Base-by-base conservation (phyloP, 2,888 invertebrate species). In the Eretmocerus hayati region DNA sequence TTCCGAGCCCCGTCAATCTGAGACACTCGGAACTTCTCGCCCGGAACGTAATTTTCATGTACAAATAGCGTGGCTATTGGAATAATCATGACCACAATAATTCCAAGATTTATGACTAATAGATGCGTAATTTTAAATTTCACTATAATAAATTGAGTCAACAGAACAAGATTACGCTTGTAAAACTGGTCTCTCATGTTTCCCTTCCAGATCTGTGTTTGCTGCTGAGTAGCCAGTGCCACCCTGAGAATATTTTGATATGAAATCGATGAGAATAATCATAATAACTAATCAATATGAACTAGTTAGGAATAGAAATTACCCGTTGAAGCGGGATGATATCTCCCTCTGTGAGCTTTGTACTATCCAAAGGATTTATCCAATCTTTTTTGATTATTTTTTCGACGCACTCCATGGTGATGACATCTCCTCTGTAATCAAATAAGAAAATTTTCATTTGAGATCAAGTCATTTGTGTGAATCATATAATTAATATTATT, bases 361-460 rank as follows among this genome's bases (percentile, higher is more conserved):
- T 81, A 46, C 84, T 85, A 42, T 90, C 94, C 19, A 94, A 77
- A 0, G 99, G 99, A 75, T 99, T 95, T 19, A 89, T 75, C 95
- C 92, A 93, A 69, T 99, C 97, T 63, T 91, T 94, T 63, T 88
- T 92, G 45, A 99, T 91, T 15, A 99, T 79, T 67, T 93, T 95
- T 62, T 97, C 95, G 4, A 95, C 84, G 74, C 95, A 96, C 68
- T 96, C 95, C 82, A 91, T 79, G 1, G 96, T 96, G 2, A 99
- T 87, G 5, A 99, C 91, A 75, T 90, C 84, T 2, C 97, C 96
- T 0, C 95, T 95, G 66, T 59, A 79, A 73, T 68, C 1, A 26
- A 26, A 26, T 6, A 26, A 26, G 11, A 26, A 26, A 26, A 26
- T 26, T 26, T 26, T 11, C 26, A 26, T 26, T 26, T 26, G 26